Conservation (phyloP, 30 jellyfish, hydroid and myxozoan species). For the Phacellophora camtschatica region DNA sequence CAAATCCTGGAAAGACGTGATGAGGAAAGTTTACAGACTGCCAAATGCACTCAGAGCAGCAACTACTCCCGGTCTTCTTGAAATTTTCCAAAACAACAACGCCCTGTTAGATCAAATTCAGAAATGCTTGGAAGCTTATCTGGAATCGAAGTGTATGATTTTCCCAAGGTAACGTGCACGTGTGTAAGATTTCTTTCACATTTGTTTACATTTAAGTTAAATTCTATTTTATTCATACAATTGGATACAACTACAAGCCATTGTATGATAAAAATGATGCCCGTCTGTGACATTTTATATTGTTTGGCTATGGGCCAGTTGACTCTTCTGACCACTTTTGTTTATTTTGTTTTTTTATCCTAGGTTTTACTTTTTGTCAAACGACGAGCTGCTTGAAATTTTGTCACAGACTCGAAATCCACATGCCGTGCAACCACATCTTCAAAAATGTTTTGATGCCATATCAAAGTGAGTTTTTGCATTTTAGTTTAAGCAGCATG, state of each 20-base stretch:
- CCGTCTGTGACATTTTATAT: no score
- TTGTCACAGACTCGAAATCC: conserved; percentile 99
- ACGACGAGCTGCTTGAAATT: conserved; percentile 96
- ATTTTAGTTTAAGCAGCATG: no score
- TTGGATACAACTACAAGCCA: no score
- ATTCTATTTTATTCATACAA: no score
- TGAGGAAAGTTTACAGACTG: conserved; percentile 93
- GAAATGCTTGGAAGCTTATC: conserved; percentile 96
- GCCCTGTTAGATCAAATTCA: conserved; percentile 94
- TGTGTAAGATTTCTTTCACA: no score
- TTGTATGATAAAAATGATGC: no score
- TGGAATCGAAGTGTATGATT: conserved; percentile 95
- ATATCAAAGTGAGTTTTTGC: conserved; percentile 85
- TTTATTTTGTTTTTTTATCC: not conserved
- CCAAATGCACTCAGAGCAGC: conserved; percentile 99
- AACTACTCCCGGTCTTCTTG: conserved; percentile 97
- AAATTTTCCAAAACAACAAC: conserved; percentile 87
- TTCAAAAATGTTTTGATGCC: conserved; percentile 98
- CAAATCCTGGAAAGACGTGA: conserved; percentile 98
- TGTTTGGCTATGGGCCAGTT: no score
- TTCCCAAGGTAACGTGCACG: conserved; percentile 99
- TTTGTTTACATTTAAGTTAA: no score
- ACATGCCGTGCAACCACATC: conserved; percentile 99
- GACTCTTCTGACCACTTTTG: no score
- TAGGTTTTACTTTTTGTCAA: conserved; percentile 93